These are phyloP conservation scores for Deilephila elpenor DNA, from an alignment of 2,888 invertebrate genomes.

Conservation along the genomic window DNA sequence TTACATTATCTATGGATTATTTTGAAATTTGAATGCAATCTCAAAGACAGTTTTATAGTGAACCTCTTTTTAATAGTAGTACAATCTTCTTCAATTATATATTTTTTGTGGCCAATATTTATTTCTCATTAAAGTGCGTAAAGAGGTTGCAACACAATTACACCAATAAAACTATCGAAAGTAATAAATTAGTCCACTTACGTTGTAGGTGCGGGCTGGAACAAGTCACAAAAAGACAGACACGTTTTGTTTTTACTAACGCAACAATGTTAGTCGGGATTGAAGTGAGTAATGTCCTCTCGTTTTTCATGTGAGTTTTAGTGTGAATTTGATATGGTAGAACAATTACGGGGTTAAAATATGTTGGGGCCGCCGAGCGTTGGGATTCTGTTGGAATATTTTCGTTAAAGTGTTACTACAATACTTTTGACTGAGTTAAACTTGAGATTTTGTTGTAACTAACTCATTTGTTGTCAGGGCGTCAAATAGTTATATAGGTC, in stretches of 20 bases:
- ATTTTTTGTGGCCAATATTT: constrained; percentile 26
- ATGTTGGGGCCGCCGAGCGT: neutral
- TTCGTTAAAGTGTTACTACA: neutral
- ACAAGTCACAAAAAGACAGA: constrained; percentile 61
- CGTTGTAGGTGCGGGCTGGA: constrained; percentile 42
- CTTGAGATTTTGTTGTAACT: neutral
- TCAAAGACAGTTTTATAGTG: no score
- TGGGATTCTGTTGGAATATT: neutral
- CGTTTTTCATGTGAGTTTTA: constrained; percentile 50
- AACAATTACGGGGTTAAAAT: constrained; percentile 3
- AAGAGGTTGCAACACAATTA: constrained; percentile 45
- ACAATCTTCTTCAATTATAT: constrained; percentile 15
- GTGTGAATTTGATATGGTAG: constrained; percentile 21
- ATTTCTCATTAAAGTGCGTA: constrained; percentile 57
- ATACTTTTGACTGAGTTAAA: neutral
- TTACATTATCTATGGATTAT: no score
- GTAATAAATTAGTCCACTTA: constrained; percentile 60
- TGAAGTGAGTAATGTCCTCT: constrained; percentile 63
- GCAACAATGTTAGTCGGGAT: constrained; percentile 58
- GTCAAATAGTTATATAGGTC: no score
- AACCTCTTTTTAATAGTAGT: neutral
- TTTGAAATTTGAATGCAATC: no score
- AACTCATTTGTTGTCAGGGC: neutral
- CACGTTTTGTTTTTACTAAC: constrained; percentile 61
- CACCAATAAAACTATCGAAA: constrained; percentile 71